phyloP scores from a whole-genome alignment of 2,888 invertebrate genomes.

The Dolichomitus sp. region DNA sequence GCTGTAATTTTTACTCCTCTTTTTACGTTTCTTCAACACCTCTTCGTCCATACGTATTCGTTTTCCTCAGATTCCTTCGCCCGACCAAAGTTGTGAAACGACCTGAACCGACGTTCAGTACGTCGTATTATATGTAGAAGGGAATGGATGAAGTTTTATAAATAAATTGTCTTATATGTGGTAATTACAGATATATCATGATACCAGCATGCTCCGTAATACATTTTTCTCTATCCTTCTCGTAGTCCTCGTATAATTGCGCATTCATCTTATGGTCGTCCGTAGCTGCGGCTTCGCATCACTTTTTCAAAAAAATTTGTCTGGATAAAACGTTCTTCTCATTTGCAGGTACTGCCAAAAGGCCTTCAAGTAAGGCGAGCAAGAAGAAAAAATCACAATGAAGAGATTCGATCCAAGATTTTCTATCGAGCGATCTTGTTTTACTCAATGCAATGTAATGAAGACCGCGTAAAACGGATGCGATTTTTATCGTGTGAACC shows the following conservation, averaged over 20 bases:
- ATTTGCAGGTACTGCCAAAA: slow-evolving; percentile 75
- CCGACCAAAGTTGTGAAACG: slow-evolving; percentile 12
- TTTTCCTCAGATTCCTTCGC: slow-evolving; percentile 2
- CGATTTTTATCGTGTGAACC: slow-evolving; percentile 2
- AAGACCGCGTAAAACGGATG: slow-evolving; percentile 22
- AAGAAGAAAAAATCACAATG: slow-evolving; percentile 78
- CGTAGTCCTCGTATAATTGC: neutral
- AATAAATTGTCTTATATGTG: slow-evolving; percentile 58
- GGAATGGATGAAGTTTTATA: slow-evolving; percentile 32
- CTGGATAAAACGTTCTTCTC: slow-evolving; percentile 62
- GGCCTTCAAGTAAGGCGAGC: slow-evolving; percentile 73
- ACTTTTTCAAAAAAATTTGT: slow-evolving; percentile 21
- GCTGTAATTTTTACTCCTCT: slow-evolving; percentile 2
- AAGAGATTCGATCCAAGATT: slow-evolving; percentile 52
- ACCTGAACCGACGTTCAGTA: slow-evolving; percentile 1
- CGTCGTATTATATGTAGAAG: slow-evolving; percentile 24
- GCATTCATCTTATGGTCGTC: neutral
- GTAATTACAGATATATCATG: slow-evolving; percentile 7
- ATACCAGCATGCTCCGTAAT: slow-evolving; percentile 8
- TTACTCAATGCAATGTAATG: slow-evolving; percentile 48
- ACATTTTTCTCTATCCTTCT: neutral
- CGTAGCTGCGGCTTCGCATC: neutral
- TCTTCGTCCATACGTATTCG: slow-evolving; percentile 15
- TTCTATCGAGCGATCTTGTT: slow-evolving; percentile 24
- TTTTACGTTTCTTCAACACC: slow-evolving; percentile 13